Evolutionary conservation across 1,140 invertebrate genomes (phyloP).

Genomic region (Eueides isabella): DNA sequence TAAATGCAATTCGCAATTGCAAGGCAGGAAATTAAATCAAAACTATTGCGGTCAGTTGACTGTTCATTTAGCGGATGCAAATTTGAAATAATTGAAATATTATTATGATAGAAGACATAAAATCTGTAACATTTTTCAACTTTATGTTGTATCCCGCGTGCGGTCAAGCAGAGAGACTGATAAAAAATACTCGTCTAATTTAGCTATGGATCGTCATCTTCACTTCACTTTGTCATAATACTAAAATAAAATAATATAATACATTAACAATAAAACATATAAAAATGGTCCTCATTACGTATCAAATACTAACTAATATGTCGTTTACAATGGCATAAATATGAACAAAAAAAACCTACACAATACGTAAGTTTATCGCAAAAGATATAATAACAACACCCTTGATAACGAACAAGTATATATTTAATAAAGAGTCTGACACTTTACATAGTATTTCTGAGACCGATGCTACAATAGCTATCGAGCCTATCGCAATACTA

Average conservation of each 20-base stretch:
- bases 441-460: neutral
- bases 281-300: too few species aligned
- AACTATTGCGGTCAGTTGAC: neutral
- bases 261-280: too few species aligned
- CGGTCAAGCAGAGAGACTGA: too few species aligned
- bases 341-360: neutral
- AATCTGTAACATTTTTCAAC: too few species aligned
- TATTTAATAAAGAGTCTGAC: neutral
- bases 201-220: too few species aligned
- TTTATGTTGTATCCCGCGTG: too few species aligned
- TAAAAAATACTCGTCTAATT: too few species aligned
- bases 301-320: too few species aligned
- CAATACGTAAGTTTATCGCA: neutral
- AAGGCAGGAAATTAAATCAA: constrained; percentile 10
- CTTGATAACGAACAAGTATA: neutral
- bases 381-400: neutral
- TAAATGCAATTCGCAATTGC: neutral
- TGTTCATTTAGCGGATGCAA: neutral
- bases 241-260: too few species aligned
- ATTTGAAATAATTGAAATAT: neutral
- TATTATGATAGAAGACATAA: neutral
- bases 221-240: too few species aligned
- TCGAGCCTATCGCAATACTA: constrained; percentile 32
- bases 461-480: constrained; percentile 25
- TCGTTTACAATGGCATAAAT: neutral